Conservation (phyloP, 2,888 invertebrate genomes). For the Eupithecia inturbata region DNA sequence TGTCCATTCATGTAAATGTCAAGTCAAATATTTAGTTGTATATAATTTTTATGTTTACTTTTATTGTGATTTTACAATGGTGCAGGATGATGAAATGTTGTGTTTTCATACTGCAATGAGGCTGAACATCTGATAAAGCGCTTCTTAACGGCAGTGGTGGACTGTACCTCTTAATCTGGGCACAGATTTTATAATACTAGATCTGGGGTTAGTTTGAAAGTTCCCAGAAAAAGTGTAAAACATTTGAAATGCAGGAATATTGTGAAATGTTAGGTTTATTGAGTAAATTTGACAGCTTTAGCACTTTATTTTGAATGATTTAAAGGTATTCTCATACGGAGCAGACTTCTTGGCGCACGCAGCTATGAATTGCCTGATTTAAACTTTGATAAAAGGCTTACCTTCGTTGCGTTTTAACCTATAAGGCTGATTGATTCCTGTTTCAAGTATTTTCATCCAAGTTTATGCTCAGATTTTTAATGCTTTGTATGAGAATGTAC, state of each 20-base stretch:
- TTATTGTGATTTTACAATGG: constrained; percentile 54
- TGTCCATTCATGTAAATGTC: constrained; percentile 52
- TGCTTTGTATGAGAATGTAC: constrained; percentile 16
- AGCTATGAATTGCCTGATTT: neutral
- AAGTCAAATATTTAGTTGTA: constrained; percentile 60
- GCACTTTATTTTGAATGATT: neutral
- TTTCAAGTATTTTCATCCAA: neutral
- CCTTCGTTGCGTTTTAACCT: neutral
- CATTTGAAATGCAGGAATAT: constrained; percentile 23
- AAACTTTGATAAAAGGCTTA: neutral
- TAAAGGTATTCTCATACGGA: neutral
- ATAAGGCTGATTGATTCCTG: constrained; percentile 7
- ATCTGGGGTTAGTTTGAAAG: neutral
- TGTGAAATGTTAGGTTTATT: constrained; percentile 16
- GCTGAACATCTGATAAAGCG: neutral
- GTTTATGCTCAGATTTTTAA: neutral
- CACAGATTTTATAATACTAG: too few species aligned
- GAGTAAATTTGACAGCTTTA: constrained; percentile 19
- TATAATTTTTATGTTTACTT: constrained; percentile 57
- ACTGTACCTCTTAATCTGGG: constrained; percentile 8
- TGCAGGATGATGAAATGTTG: constrained; percentile 43
- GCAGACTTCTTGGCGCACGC: neutral
- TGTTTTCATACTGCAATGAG: constrained; percentile 7
- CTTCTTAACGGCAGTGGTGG: neutral
- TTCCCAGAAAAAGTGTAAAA: constrained; percentile 14